phyloP scores from a whole-genome alignment of 2,113 vertebrate genomes.

The Carlito syrichta region DNA sequence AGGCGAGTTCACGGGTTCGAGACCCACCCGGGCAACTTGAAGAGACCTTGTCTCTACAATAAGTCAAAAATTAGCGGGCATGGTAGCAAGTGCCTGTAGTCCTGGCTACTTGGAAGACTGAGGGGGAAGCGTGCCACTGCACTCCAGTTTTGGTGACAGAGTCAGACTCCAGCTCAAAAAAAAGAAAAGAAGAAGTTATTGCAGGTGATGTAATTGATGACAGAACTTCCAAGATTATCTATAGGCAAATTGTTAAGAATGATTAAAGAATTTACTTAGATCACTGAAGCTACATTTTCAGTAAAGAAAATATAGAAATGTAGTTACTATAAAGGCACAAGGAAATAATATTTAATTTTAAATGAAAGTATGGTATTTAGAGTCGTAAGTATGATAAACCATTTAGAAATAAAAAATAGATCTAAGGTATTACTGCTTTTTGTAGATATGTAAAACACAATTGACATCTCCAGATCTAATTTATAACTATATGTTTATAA shows the following conservation, averaged over 20 bases:
- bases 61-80: no score
- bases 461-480: neutral
- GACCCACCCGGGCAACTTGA: no score
- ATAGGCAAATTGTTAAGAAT: neutral
- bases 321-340: neutral
- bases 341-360: neutral
- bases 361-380: neutral
- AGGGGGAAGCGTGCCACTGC: no score
- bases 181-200: no score
- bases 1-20: no score
- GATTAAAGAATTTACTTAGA: neutral
- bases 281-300: neutral
- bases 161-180: no score
- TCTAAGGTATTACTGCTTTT: neutral
- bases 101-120: no score
- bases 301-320: neutral
- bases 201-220: neutral
- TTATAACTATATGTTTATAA: neutral
- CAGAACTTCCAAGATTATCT: neutral
- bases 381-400: neutral
- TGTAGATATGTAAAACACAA: neutral
- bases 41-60: no score
- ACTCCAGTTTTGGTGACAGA: no score
- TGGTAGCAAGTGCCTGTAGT: no score
- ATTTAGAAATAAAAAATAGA: neutral